Conservation (phyloP, 2,888 invertebrate genomes). For the Parasteatoda lunata region DNA sequence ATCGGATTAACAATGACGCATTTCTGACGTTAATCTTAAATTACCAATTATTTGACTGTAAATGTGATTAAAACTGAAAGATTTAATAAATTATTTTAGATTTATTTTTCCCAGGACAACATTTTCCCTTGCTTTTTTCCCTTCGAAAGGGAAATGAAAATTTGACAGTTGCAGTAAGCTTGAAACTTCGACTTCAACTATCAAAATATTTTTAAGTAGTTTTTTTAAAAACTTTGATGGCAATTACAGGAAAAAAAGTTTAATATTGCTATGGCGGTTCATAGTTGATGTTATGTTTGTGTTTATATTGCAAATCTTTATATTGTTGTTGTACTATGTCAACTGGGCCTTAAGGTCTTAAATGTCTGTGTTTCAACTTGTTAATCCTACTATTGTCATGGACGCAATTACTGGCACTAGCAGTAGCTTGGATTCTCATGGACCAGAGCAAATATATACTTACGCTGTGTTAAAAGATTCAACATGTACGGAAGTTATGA, state of each 20-base stretch:
- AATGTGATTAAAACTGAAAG: too few relatives aligned
- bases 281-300: constrained; percentile 36
- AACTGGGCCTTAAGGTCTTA: constrained; percentile 2
- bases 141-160: neutral
- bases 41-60: too few relatives aligned
- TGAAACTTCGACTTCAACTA: constrained; percentile 1
- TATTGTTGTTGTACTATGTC: constrained; percentile 18
- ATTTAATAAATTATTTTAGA: neutral
- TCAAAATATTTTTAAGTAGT: neutral
- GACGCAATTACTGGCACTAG: constrained; percentile 54
- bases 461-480: constrained; percentile 63
- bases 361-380: constrained; percentile 26
- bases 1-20: too few relatives aligned
- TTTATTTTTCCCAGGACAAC: neutral
- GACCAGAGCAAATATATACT: constrained; percentile 54
- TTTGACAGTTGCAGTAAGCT: neutral
- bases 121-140: too few relatives aligned
- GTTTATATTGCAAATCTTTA: neutral
- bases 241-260: constrained; percentile 22
- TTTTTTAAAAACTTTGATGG: constrained; percentile 6
- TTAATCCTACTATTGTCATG: constrained; percentile 51
- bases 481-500: constrained; percentile 14
- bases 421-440: constrained; percentile 56
- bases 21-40: too few relatives aligned
- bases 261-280: constrained; percentile 47